These are phyloP conservation scores for Euwallacea similis DNA, from an alignment of 1,140 invertebrate genomes.

Conservation along the genomic window DNA sequence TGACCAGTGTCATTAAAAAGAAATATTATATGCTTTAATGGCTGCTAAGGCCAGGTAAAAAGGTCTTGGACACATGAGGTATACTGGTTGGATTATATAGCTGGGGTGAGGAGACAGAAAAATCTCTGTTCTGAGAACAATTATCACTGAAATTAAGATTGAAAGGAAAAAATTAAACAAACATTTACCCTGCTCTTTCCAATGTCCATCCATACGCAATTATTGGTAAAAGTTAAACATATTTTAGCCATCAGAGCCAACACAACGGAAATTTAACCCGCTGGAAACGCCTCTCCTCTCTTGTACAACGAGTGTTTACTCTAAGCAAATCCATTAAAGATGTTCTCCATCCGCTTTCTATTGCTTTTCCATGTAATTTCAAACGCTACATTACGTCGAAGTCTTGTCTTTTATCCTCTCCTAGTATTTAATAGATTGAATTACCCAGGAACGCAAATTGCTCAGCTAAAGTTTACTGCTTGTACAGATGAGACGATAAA, in stretches of 20 bases:
- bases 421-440: slow-evolving; percentile 31
- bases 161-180: too few relatives aligned
- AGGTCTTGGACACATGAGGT: too few relatives aligned
- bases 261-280: neutral
- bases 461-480: slow-evolving; percentile 30
- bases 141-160: too few relatives aligned
- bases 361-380: slow-evolving; percentile 32
- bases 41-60: too few relatives aligned
- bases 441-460: slow-evolving; percentile 31
- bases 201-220: neutral
- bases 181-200: neutral
- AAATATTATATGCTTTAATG: neutral
- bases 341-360: slow-evolving; percentile 30
- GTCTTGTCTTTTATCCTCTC: slow-evolving; percentile 30
- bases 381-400: slow-evolving; percentile 28
- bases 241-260: neutral
- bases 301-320: slow-evolving; percentile 22
- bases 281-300: neutral
- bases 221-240: neutral
- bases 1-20: neutral
- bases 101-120: too few relatives aligned
- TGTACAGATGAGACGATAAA: slow-evolving; percentile 25
- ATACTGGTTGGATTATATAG: too few relatives aligned
- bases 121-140: too few relatives aligned
- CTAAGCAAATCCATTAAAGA: slow-evolving; percentile 28